A percentile compares a stretch with the other conserved stretches of the same genome.
Conservation (phyloP, 2,797 vertebrate genomes). For the Pangasius macronema region DNA sequence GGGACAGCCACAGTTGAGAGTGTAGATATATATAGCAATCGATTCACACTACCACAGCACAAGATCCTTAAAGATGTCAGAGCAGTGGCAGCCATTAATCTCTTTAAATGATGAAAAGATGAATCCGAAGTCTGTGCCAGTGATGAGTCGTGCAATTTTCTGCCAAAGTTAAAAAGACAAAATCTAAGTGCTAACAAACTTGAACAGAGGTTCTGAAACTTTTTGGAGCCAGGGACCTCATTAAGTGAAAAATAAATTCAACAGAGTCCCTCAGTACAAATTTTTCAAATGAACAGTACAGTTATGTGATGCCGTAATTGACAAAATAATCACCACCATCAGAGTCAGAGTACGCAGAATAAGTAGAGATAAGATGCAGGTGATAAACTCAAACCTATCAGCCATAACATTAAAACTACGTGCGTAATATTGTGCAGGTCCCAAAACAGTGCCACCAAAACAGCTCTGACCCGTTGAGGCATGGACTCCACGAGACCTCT, state of each 20-base stretch:
- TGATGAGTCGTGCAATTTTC: background rate
- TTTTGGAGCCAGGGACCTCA: background rate
- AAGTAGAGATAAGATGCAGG: background rate
- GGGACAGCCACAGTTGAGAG: conserved; percentile 71
- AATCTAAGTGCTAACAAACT: background rate
- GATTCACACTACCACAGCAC: conserved; percentile 5
- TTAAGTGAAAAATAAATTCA: background rate
- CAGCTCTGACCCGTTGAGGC: too few species aligned
- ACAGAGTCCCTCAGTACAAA: background rate
- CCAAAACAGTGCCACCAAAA: too few species aligned
- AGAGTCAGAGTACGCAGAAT: background rate
- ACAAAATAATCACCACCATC: background rate
- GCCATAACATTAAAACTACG: too few species aligned
- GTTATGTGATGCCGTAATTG: background rate
- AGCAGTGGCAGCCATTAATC: conserved; percentile 23
- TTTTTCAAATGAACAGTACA: background rate
- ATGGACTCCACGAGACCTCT: too few species aligned
- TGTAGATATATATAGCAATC: conserved; percentile 29
- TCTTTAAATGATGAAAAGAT: conserved; percentile 1
- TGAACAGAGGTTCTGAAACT: background rate
- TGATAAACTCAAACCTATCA: background rate
- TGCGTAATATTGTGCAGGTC: too few species aligned
- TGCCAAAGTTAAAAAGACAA: background rate
- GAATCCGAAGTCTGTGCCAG: background rate
- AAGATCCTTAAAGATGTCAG: conserved; percentile 21